A percentile compares a stretch with the other conserved stretches of the same genome.
Evolutionary conservation across 2,797 vertebrate genomes (phyloP).

Genomic region (Sebastes aleutianus): DNA sequence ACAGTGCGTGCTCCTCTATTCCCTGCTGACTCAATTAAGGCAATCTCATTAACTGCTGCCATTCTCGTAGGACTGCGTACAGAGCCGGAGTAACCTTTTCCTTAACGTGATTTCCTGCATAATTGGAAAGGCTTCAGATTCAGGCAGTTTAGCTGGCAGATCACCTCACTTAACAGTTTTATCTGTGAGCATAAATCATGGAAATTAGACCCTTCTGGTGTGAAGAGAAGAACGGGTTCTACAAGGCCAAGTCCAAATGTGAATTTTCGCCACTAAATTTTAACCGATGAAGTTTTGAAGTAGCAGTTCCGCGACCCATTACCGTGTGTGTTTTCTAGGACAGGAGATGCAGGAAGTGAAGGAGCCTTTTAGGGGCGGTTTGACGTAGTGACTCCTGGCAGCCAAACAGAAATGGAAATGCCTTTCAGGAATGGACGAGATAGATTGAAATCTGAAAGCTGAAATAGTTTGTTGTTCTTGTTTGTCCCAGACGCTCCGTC

Average conservation of each 20-base stretch:
- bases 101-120: slow-evolving; percentile 72
- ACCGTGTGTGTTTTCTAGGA: slow-evolving; percentile 2
- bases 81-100: slow-evolving; percentile 71
- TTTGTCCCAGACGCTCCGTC: background rate
- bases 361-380: slow-evolving; percentile 2
- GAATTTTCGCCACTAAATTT: slow-evolving; percentile 36
- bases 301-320: background rate
- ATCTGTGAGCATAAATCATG: slow-evolving; percentile 67
- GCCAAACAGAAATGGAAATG: slow-evolving; percentile 28
- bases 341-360: slow-evolving; percentile 26
- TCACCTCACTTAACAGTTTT: slow-evolving; percentile 63
- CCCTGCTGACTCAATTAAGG: slow-evolving; percentile 77
- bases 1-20: slow-evolving; percentile 44
- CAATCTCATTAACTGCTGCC: slow-evolving; percentile 75
- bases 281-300: slow-evolving; percentile 30
- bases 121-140: slow-evolving; percentile 75
- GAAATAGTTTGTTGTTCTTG: slow-evolving; percentile 6
- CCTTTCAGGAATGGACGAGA: slow-evolving; percentile 13
- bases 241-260: slow-evolving; percentile 31
- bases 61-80: slow-evolving; percentile 48
- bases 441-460: background rate
- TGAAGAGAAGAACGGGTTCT: slow-evolving; percentile 39
- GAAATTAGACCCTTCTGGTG: slow-evolving; percentile 50
- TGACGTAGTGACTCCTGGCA: slow-evolving; percentile 16
- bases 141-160: slow-evolving; percentile 61